Evolutionary conservation across 2,888 invertebrate genomes (phyloP).

Genomic region (Dryococelus australis): DNA sequence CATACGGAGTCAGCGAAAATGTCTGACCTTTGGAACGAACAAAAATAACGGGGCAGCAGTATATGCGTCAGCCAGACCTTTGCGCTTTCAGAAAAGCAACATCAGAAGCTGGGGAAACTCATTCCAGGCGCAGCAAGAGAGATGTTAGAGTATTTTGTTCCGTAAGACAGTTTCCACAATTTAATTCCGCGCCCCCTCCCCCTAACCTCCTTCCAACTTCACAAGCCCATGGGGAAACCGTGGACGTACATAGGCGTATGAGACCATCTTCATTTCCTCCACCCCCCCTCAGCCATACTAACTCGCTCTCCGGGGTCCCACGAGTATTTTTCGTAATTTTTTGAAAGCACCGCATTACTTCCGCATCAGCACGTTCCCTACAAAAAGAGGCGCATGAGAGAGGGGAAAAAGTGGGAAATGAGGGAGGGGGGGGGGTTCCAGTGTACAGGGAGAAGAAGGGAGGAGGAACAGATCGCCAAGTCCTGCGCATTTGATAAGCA

Average conservation of each 20-base stretch:
- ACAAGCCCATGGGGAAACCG: no score
- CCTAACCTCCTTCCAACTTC: no score
- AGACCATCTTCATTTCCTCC: neutral
- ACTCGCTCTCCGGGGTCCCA: neutral
- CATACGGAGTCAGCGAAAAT: no score
- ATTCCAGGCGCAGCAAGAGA: no score
- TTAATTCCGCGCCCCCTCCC: neutral
- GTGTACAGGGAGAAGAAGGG: neutral
- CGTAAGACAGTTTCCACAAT: neutral
- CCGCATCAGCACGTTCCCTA: neutral
- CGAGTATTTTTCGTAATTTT: conserved; percentile 16
- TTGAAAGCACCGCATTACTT: conserved; percentile 11
- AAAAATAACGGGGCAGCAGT: no score
- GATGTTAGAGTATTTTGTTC: neutral
- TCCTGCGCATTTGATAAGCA: neutral
- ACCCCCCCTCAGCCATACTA: neutral
- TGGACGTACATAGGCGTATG: neutral
- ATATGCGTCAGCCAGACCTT: no score
- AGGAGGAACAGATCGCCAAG: neutral
- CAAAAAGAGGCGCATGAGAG: neutral
- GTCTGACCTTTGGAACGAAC: no score
- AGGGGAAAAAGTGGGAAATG: neutral
- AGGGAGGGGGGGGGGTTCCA: neutral
- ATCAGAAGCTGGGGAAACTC: no score
- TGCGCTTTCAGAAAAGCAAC: no score